These are phyloP conservation scores for Pristionchus japonicus DNA, from an alignment of 2,888 invertebrate species.

Conservation along the genomic window DNA sequence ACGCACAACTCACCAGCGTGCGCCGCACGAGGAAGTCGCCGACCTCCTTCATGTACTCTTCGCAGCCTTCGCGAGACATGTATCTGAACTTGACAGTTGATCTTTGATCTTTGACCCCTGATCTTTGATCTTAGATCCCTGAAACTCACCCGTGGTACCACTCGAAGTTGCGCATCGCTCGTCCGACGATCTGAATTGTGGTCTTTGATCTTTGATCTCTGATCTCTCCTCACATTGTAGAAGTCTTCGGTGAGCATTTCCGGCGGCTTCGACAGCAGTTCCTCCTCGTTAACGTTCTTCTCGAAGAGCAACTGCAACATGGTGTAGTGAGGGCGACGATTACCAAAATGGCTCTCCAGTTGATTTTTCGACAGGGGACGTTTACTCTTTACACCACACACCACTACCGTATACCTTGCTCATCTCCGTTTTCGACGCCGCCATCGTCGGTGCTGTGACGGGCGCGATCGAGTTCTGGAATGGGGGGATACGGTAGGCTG, in stretches of 20 bases:
- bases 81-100: neutral
- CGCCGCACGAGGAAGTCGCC: constrained; percentile 27
- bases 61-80: constrained; percentile 15
- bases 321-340: neutral
- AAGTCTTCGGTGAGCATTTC: constrained; percentile 8
- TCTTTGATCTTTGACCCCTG: neutral
- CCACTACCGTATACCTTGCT: constrained; percentile 13
- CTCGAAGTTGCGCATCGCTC: constrained; percentile 28
- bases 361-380: neutral
- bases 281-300: constrained; percentile 12
- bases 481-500: neutral
- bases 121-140: neutral
- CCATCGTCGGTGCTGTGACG: neutral
- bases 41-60: constrained; percentile 33
- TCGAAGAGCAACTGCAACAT: constrained; percentile 1
- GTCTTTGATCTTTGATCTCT: constrained; percentile 16
- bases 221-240: constrained; percentile 32
- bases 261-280: neutral
- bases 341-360: neutral
- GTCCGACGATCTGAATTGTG: constrained; percentile 9
- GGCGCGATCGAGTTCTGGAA: constrained; percentile 10
- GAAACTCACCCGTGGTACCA: constrained; percentile 20
- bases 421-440: neutral
- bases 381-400: neutral
- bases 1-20: neutral